Evolutionary conservation across 2,113 vertebrate species (phyloP), one percentile per base, ranked within the genome.

Genomic region (Hystrix brachyura): DNA sequence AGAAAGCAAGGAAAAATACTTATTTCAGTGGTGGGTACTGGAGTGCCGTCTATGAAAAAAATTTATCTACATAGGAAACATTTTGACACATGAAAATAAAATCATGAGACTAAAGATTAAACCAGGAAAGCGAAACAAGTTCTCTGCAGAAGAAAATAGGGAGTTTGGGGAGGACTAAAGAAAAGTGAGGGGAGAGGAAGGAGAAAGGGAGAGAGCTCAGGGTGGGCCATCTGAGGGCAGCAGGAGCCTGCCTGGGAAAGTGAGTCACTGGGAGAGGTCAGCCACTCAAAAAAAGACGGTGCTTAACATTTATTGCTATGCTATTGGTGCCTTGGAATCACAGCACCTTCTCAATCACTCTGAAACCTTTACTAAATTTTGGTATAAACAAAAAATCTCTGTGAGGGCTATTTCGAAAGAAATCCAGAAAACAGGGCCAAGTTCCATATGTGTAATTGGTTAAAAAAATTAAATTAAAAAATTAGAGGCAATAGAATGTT

Each of bases 361-460:
- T 76, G 65, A 78, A 87, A n/a, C 3, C 3, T 84, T 69, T 14
- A 69, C 21, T 92, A 78, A 74, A 78, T 87, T 55, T 80, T 78
- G 14, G 53, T 78, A 78, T 83, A 82, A 91, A 94, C 27, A 69
- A 79, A 96, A 87, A 46, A 67, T 53, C 48, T 67, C 57, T 19
- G 5, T 93, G 53, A 94, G 29, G 46, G 34, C 29, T 76, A 53
- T 87, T 60, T 38, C n/a, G 27, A 87, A 43, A 91, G 21, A 92
- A 96, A 78, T 69, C 62, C 65, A 83, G 69, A 46, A 88, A 79
- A 94, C 7, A 1, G 10, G 25, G 7, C 25, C 59, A 65, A 15
- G n/a, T 21, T 83, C 64, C n/a, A 48, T 87, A 78, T 83, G 27
- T 76, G 60, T 64, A 67, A 91, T 34, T 64, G 69, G 29, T 55